These are phyloP conservation scores for Lonchura striata DNA, from an alignment of 2,113 vertebrate species.

Conservation along the genomic window DNA sequence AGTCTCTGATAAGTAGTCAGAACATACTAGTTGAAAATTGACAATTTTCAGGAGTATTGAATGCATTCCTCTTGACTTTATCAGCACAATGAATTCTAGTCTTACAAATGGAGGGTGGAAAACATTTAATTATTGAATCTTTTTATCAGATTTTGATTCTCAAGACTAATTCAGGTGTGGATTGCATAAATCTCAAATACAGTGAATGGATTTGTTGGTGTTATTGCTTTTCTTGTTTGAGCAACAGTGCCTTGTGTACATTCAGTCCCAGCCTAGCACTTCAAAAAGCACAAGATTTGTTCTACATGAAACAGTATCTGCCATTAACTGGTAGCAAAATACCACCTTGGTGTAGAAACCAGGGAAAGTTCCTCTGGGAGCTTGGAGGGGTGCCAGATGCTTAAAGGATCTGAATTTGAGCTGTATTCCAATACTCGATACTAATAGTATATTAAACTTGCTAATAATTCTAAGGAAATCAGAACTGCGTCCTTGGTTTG, in stretches of 20 bases:
- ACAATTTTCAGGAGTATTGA: background rate
- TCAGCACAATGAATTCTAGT: background rate
- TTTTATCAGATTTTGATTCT: background rate
- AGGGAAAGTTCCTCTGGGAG: background rate
- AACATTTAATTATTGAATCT: background rate
- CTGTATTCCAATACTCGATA: background rate
- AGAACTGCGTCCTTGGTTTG: background rate
- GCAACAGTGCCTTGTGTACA: background rate
- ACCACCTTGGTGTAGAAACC: background rate
- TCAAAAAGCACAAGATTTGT: background rate
- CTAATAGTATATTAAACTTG: background rate
- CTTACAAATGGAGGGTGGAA: background rate
- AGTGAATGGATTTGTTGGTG: background rate
- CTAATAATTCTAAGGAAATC: background rate
- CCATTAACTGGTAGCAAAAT: background rate
- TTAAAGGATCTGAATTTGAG: background rate
- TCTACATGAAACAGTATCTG: background rate
- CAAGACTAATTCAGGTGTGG: background rate
- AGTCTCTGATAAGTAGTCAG: too few relatives aligned
- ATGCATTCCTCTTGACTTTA: background rate
- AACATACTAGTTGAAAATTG: too few relatives aligned
- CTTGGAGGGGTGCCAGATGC: background rate
- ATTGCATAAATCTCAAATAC: background rate
- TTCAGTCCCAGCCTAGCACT: background rate
- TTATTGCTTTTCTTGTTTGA: background rate